Percentiles rank a stretch among this genome's conserved stretches.
These are phyloP conservation scores for Lordiphosa mommai DNA, from an alignment of 1,140 invertebrate species.

Conservation along the genomic window DNA sequence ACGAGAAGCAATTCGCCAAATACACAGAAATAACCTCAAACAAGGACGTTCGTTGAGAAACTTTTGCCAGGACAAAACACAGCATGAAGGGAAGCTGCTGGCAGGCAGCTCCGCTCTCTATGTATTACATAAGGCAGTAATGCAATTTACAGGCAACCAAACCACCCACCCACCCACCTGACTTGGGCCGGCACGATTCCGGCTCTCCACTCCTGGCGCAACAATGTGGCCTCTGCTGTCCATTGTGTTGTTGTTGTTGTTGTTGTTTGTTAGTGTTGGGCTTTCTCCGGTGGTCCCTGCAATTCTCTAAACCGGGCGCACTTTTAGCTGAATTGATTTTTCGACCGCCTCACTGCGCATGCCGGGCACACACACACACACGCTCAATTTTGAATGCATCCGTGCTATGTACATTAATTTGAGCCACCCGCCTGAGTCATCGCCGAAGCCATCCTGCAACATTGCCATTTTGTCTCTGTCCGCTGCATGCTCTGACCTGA, in stretches of 20 bases:
- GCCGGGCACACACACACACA: constrained; percentile 38
- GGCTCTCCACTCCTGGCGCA: constrained; percentile 27
- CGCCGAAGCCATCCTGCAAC: constrained; percentile 2
- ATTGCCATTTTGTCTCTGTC: constrained; percentile 28
- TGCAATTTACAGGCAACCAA: constrained; percentile 62
- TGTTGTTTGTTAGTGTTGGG: constrained; percentile 9
- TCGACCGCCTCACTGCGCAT: constrained; percentile 67
- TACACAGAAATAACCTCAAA: constrained; percentile 75
- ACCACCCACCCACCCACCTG: constrained; percentile 20
- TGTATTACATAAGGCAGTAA: constrained; percentile 72
- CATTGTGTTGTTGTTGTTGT: constrained; percentile 15
- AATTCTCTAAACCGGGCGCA: constrained; percentile 63
- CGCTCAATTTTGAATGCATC: constrained; percentile 38
- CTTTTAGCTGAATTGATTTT: constrained; percentile 79
- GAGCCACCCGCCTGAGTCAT: constrained; percentile 35
- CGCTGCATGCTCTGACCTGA: constrained; percentile 40
- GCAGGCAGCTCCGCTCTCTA: constrained; percentile 13
- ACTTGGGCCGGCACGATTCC: constrained; percentile 1
- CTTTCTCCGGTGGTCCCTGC: constrained; percentile 23
- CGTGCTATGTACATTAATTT: constrained; percentile 14
- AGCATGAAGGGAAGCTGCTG: neutral
- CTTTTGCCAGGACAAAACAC: constrained; percentile 39
- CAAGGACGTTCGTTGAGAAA: constrained; percentile 68
- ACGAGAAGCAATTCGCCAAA: constrained; percentile 10
- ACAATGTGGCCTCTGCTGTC: constrained; percentile 46